These are phyloP conservation scores for Teleopsis dalmanni DNA, from an alignment of 1,140 invertebrate species.

Conservation along the genomic window DNA sequence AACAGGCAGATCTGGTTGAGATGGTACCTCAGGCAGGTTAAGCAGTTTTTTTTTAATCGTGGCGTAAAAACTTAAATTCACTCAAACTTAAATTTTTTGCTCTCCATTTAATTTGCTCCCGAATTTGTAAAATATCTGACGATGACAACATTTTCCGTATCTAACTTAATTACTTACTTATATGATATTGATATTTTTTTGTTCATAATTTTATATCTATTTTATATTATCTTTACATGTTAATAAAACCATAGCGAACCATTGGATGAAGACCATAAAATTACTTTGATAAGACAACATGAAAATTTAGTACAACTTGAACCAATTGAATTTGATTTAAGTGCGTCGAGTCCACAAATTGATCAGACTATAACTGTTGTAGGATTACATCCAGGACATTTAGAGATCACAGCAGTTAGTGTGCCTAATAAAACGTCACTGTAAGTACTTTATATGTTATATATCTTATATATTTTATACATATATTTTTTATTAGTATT, in stretches of 20 bases:
- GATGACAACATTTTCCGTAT: too few relatives aligned
- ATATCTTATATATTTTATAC: constrained; percentile 7
- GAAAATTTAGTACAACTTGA: constrained; percentile 22
- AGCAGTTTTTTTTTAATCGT: too few relatives aligned
- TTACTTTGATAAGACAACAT: constrained; percentile 26
- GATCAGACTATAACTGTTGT: constrained; percentile 49
- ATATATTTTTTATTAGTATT: constrained; percentile 49
- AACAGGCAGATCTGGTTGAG: too few relatives aligned
- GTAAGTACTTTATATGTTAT: constrained; percentile 18
- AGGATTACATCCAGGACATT: constrained; percentile 52
- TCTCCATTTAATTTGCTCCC: too few relatives aligned
- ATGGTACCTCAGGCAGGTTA: too few relatives aligned
- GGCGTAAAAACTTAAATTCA: too few relatives aligned
- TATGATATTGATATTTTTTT: not conserved
- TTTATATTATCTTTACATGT: too few relatives aligned
- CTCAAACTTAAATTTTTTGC: too few relatives aligned
- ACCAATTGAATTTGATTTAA: constrained; percentile 17
- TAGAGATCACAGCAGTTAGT: constrained; percentile 50
- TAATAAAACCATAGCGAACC: constrained; percentile 17
- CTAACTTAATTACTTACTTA: not conserved
- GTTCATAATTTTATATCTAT: too few relatives aligned
- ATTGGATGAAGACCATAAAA: constrained; percentile 13
- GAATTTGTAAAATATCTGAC: too few relatives aligned
- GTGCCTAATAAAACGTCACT: constrained; percentile 38
- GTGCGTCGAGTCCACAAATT: constrained; percentile 11